Base-by-base conservation (phyloP, 2,797 vertebrate species). In the Eutrigla gurnardus region DNA sequence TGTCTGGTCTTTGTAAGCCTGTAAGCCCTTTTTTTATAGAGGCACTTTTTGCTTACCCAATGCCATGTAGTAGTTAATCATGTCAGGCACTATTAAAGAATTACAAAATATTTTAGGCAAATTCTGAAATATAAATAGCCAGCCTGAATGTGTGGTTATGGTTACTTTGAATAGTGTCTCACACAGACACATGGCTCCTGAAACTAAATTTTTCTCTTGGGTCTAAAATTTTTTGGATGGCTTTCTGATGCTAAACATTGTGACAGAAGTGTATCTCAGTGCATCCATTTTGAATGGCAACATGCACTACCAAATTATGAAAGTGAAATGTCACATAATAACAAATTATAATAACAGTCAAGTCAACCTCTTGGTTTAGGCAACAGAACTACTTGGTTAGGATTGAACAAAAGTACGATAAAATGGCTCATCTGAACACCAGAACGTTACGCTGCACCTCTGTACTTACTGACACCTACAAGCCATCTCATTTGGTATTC, bases 91-190 rank as follows among this genome's bases (percentile, higher is more conserved):
- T 33, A 39, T 18, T 62, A 54, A 33, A 64, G 14, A 42, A 78
- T 65, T 36, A 1, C 0, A 65, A 58, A 59, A 60, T 18, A 52
- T 57, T 35, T 25, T 54, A 69, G 36, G 33, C 47, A 59, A 6
- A 59, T 12, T 70, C 39, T 71, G 17, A 66, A 65, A 65, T 13
- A 66, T 42, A 46, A 59, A 17, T 2, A 64, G 25, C n/a, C 36
- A 53, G 52, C 65, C 63, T 47, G 49, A 50, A 45, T 43, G 60
- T 67, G 77, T 71, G 25, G 54, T 67, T 17, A 32, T 53, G 11
- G 18, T 25, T 42, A 15, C 53, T 57, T 47, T 71, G n/a, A 65
- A 57, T 7, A 42, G n/a, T 39, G 13, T 62, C 9, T 37, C 4
- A 61, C 43, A 4, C 57, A 47, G 36, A 60, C 17, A 12, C 46